Evolutionary conservation across 1,140 invertebrate genomes (phyloP), one percentile per base, ranked within the genome.

Genomic region (Drosophila kepulauana): DNA sequence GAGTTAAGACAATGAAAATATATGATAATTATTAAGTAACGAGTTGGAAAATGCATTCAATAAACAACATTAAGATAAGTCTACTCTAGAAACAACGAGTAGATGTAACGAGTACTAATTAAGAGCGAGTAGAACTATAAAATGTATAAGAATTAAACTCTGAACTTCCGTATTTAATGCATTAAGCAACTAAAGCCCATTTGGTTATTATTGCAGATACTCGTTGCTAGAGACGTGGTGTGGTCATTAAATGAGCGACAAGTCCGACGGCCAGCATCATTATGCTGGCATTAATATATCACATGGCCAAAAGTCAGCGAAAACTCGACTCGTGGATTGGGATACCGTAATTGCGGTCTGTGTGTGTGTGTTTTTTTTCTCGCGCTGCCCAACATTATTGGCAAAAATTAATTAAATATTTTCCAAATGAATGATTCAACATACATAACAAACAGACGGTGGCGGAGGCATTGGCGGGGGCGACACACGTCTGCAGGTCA

Each of bases 321-420:
- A 61, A 51, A 20, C 13, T 28, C 15, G 11, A 8, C 5, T 3
- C 33, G 54, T 49, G 49, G 43, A 20, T 30, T 62, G 58, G 35
- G 45, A 69, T 52, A 51, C 56, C 82, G 64, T 78, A 87, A 87
- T 87, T 88, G 84, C 48, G 77, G 84, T 66, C 46, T 72, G 6
- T 59, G 16, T 49, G 51, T 54, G 33, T 68, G 52, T 75, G 62
- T 70, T 43, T 73, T 74, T 68, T 79, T 74, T 81, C 75, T 73
- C 79, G 79, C 75, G 70, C 49, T 77, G 74, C 67, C 79, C 86
- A 86, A 70, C 78, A 90, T 91, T 89, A 91, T 91, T 91, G 88
- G 88, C 88, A 91, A 91, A 91, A 91, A 91, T 91, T 91, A 91
- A 91, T 91, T 91, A 91, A 91, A 91, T 91, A 91, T 91, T 91